Evolutionary conservation across 2,113 vertebrate genomes (phyloP).

Genomic region (Coptodon bakossiorum): DNA sequence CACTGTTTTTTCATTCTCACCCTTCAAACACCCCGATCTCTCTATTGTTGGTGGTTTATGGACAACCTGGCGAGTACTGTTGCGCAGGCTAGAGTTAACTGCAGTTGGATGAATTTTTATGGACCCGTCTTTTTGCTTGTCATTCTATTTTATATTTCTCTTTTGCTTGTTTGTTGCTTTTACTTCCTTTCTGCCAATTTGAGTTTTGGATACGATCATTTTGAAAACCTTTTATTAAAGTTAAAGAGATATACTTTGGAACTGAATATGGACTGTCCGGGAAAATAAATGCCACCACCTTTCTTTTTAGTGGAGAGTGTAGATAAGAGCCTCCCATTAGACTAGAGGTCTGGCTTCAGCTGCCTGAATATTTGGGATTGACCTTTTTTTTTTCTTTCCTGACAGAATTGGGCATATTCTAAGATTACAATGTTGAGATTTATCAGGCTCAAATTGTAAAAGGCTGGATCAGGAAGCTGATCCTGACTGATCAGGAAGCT

Average conservation of each 20-base stretch:
- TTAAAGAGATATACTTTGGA: neutral
- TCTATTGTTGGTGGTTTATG: neutral
- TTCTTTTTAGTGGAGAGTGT: neutral
- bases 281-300: neutral
- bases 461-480: neutral
- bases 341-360: neutral
- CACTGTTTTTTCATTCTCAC: neutral
- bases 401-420: neutral
- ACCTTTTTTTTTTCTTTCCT: neutral
- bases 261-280: neutral
- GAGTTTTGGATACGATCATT: neutral
- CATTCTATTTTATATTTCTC: neutral
- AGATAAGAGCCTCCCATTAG: neutral
- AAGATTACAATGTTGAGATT: neutral
- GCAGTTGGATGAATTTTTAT: neutral
- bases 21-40: neutral
- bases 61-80: neutral
- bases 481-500: neutral
- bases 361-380: neutral
- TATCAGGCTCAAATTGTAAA: neutral
- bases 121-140: neutral
- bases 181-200: neutral
- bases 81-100: neutral
- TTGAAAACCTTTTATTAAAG: neutral
- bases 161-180: neutral